Evolutionary conservation across 2,888 invertebrate genomes (phyloP).

Genomic region (Drosophila nr. medialis): DNA sequence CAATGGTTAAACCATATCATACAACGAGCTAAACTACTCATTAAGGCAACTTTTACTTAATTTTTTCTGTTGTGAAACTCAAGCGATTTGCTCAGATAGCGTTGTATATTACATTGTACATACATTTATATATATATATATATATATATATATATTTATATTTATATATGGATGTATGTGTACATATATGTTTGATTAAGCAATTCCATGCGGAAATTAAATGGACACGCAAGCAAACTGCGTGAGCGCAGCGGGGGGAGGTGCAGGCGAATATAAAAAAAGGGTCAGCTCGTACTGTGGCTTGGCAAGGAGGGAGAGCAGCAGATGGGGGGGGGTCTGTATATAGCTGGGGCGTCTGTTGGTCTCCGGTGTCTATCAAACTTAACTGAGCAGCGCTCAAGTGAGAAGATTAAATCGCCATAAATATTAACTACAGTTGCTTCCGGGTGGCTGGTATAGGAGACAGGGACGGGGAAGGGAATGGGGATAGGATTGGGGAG

Average conservation of each 20-base stretch:
- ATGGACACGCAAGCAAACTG: constrained; percentile 78
- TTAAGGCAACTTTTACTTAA: constrained; percentile 55
- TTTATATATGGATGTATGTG: not conserved
- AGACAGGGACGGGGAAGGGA: not conserved
- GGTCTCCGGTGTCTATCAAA: constrained; percentile 64
- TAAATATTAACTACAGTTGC: constrained; percentile 81
- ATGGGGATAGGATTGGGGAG: not conserved
- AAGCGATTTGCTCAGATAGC: constrained; percentile 38
- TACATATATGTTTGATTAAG: constrained; percentile 71
- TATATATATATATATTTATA: not conserved
- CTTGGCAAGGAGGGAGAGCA: not conserved
- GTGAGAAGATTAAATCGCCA: constrained; percentile 82
- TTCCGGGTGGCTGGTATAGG: constrained; percentile 31
- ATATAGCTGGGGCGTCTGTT: constrained; percentile 1
- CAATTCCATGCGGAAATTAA: constrained; percentile 81
- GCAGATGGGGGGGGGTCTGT: constrained; percentile 3
- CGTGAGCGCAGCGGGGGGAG: not conserved
- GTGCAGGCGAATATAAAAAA: constrained; percentile 29
- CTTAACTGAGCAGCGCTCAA: constrained; percentile 77
- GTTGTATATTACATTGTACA: not conserved
- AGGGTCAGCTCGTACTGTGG: constrained; percentile 46
- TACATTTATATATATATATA: not conserved
- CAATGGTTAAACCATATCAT: constrained; percentile 3
- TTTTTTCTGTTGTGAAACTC: constrained; percentile 42
- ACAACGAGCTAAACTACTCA: constrained; percentile 61